phyloP scores from a whole-genome alignment of 2,888 invertebrate genomes.

The Tuta absoluta region DNA sequence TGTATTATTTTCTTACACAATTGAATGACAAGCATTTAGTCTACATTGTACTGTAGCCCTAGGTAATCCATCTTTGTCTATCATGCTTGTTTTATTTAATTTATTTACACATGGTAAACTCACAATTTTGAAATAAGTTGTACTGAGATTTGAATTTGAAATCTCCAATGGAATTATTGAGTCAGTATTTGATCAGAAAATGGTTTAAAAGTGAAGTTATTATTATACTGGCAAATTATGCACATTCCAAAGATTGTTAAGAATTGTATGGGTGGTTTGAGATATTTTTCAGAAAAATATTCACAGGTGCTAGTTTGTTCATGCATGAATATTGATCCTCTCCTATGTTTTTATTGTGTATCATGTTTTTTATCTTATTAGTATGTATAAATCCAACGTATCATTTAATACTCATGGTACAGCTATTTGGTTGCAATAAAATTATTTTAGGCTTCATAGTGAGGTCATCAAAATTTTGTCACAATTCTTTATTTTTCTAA shows the following conservation, averaged over 20 bases:
- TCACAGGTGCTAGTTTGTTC: not conserved
- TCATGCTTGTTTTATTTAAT: not conserved
- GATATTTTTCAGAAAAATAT: not conserved
- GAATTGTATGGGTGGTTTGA: not conserved
- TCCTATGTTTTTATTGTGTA: not conserved
- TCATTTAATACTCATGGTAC: not conserved
- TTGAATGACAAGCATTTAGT: not conserved
- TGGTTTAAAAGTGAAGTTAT: too few species aligned
- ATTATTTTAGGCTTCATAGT: not conserved
- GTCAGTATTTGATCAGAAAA: too few species aligned
- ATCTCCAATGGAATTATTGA: too few species aligned
- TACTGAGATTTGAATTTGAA: too few species aligned
- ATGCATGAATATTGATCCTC: not conserved
- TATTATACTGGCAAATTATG: not conserved
- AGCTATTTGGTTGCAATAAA: constrained; percentile 3
- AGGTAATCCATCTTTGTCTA: not conserved
- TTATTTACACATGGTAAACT: not conserved
- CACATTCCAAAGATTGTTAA: constrained; percentile 15
- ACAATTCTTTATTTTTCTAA: not conserved
- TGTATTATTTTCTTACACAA: not conserved
- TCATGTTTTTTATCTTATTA: constrained; percentile 4
- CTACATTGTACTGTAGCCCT: not conserved
- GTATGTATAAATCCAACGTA: not conserved
- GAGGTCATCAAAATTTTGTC: not conserved
- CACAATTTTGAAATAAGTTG: not conserved